Conservation (phyloP, 2,113 vertebrate species). For the Thymallus thymallus region DNA sequence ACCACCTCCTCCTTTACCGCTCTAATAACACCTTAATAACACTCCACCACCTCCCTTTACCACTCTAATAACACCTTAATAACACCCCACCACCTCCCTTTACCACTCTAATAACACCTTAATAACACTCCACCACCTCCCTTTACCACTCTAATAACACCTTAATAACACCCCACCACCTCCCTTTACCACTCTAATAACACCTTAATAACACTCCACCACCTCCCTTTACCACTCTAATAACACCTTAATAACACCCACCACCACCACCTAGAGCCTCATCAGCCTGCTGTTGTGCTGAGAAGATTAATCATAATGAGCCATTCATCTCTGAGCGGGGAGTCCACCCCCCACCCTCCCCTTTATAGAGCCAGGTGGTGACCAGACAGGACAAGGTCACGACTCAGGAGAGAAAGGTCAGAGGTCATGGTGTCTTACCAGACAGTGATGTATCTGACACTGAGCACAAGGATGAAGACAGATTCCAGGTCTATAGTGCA, state of each 20-base stretch:
- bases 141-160: no score
- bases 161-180: no score
- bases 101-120: no score
- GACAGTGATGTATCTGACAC: constrained; percentile 34
- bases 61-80: no score
- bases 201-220: no score
- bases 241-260: constrained; percentile 41
- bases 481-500: not conserved
- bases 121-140: no score
- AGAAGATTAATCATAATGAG: not conserved
- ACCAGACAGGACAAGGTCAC: constrained; percentile 67
- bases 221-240: constrained; percentile 41
- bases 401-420: constrained; percentile 49
- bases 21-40: no score
- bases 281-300: not conserved
- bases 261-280: constrained; percentile 11
- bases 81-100: no score
- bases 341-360: constrained; percentile 25
- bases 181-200: no score
- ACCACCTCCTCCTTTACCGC: no score
- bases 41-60: no score
- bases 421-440: constrained; percentile 31
- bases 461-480: constrained; percentile 14
- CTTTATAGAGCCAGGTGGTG: constrained; percentile 62
- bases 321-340: not conserved